Evolutionary conservation across 2,888 invertebrate species (phyloP), one percentile per base, ranked within the genome.

Genomic region (Branchellion lobata): DNA sequence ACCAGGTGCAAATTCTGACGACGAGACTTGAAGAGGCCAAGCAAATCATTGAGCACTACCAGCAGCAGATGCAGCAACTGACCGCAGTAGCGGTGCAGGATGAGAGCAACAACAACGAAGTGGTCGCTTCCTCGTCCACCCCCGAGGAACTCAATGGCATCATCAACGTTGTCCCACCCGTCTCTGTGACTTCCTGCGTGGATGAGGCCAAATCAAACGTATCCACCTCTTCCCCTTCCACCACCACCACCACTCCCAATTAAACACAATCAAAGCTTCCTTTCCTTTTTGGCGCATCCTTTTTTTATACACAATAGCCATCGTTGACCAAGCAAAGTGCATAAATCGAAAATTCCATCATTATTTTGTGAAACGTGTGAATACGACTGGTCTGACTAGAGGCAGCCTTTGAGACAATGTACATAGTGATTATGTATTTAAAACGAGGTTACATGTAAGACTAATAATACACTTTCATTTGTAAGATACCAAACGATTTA

Each of bases 1-100:
- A 80, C 75, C 83, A 83, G 79, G 83, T 82, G 24, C 82, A 83
- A 78, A 40, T 80, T 27, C 80, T 83, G 65, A 81, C 65, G 29
- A 80, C 80, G 68, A 80, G 84, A 76, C 80, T 83, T 0, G 82
- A 83, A 71, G 84, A 83, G 72, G 83, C 83, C 3, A 81, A 80
- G 65, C 74, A 53, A 11, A 77, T 83, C 71, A 82, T 83, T 29
- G 82, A 82, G 51, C 81, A 80, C 71, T 81, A 83, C 51, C 80
- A 81, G 77, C 82, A 81, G 31, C 80, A 81, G 47, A 51, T 75
- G 53, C 75, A 75, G 5, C 77, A 77, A 34, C 18, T 77, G 21
- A 53, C 75, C 1, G 51, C 53, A 0, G 53, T 57, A n/a, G 75
- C 51, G 29, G 51, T 75, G 14, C 34, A n/a, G 1, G 51, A 40